A percentile compares a stretch with the other conserved stretches of the same genome.
These are phyloP conservation scores for Trigoniulus corallinus DNA, from an alignment of 1,140 invertebrate genomes.

Conservation along the genomic window DNA sequence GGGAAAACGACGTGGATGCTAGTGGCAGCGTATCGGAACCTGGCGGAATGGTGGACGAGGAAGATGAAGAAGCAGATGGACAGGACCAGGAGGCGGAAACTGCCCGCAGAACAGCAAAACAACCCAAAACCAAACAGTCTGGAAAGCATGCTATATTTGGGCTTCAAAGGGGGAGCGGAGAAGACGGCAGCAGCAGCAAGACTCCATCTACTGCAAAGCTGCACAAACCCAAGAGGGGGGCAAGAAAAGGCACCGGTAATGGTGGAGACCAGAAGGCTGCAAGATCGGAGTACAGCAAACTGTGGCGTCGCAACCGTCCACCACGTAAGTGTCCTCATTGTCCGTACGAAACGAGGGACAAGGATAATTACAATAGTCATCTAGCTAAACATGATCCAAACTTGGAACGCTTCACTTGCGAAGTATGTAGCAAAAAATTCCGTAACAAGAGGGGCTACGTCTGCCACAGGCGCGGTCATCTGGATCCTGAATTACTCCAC, in stretches of 20 bases:
- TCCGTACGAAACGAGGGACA: not conserved
- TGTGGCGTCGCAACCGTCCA: not conserved
- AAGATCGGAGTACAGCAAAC: not conserved
- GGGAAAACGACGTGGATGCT: no score
- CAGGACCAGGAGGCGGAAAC: constrained; percentile 16
- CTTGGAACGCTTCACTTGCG: not conserved
- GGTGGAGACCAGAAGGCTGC: no score
- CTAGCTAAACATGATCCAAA: not conserved
- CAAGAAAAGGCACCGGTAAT: no score
- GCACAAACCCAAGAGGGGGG: no score
- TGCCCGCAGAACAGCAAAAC: constrained; percentile 17
- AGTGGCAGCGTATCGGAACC: no score
- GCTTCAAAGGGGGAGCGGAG: constrained; percentile 14
- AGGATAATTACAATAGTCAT: not conserved
- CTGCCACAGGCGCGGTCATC: not conserved
- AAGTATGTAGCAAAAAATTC: not conserved
- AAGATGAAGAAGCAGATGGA: constrained; percentile 12
- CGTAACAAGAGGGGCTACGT: not conserved
- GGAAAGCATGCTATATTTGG: constrained; percentile 12
- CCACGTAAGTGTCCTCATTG: not conserved
- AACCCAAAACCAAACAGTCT: constrained; percentile 16
- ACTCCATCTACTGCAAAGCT: no score
- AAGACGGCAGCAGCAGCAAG: constrained; percentile 13
- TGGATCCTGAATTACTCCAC: not conserved
- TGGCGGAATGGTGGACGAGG: no score